Conservation (phyloP, 2,888 invertebrate species). For the Lagria hirta region DNA sequence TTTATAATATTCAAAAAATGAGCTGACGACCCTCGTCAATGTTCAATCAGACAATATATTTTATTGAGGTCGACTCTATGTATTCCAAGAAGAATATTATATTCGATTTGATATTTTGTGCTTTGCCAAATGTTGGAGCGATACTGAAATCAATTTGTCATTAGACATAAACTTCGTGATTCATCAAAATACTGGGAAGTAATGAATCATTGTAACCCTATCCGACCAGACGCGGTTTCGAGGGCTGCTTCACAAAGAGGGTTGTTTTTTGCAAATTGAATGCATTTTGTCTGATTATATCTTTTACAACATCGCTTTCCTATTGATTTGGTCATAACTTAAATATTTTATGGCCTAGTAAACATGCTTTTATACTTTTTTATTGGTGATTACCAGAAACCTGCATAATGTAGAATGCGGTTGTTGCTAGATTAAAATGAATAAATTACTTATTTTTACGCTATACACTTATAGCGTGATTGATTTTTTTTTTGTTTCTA, state of each 20-base stretch:
- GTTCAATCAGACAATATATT: conserved; percentile 13
- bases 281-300: conserved; percentile 25
- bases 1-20: conserved; percentile 1
- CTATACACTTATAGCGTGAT: no score
- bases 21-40: not conserved
- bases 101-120: conserved; percentile 16
- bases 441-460: no score
- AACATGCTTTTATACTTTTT: conserved; percentile 2
- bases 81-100: no score
- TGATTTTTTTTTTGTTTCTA: no score
- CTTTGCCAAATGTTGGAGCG: conserved; percentile 25
- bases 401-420: not conserved
- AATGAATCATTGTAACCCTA: conserved; percentile 40
- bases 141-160: conserved; percentile 32
- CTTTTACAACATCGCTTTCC: conserved; percentile 20
- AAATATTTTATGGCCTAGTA: conserved; percentile 5
- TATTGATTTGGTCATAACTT: conserved; percentile 19
- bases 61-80: conserved; percentile 14
- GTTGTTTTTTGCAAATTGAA: conserved; percentile 24
- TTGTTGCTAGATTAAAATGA: not conserved
- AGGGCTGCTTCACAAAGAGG: conserved; percentile 18
- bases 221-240: conserved; percentile 16
- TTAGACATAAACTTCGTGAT: conserved; percentile 38
- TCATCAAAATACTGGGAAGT: conserved; percentile 40
- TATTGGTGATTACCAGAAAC: not conserved